Conservation (phyloP, 2,113 vertebrate species). For the Microtus richardsoni region DNA sequence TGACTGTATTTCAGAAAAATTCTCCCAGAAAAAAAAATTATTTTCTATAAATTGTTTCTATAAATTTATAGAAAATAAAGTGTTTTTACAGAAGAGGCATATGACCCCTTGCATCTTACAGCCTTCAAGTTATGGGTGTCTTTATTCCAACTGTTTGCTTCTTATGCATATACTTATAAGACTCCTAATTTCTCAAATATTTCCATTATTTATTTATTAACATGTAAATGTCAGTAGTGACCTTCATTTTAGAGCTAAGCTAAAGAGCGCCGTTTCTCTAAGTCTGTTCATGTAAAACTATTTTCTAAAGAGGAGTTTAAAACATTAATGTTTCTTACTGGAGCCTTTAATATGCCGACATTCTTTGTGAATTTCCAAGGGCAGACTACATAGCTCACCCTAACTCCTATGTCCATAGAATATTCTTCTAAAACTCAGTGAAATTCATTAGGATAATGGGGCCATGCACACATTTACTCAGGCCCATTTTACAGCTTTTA, state of each 20-base stretch:
- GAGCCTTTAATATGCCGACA: neutral
- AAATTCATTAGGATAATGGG: neutral
- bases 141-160: neutral
- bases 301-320: neutral
- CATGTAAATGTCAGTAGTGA: neutral
- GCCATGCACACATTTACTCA: neutral
- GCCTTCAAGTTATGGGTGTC: neutral
- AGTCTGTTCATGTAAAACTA: neutral
- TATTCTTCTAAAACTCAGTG: too few species aligned
- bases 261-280: neutral
- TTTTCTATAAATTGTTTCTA: too few species aligned
- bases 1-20: slow-evolving; percentile 31
- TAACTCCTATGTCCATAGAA: neutral
- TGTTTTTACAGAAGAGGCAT: neutral
- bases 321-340: neutral
- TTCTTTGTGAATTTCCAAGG: neutral
- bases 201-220: neutral
- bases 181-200: neutral
- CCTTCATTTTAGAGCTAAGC: neutral
- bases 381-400: neutral
- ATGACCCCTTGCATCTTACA: neutral
- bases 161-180: neutral
- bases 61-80: neutral
- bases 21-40: too few species aligned
- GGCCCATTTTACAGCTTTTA: neutral